Conservation (phyloP, 2,888 invertebrate genomes). For the Nomada ruficornis region DNA sequence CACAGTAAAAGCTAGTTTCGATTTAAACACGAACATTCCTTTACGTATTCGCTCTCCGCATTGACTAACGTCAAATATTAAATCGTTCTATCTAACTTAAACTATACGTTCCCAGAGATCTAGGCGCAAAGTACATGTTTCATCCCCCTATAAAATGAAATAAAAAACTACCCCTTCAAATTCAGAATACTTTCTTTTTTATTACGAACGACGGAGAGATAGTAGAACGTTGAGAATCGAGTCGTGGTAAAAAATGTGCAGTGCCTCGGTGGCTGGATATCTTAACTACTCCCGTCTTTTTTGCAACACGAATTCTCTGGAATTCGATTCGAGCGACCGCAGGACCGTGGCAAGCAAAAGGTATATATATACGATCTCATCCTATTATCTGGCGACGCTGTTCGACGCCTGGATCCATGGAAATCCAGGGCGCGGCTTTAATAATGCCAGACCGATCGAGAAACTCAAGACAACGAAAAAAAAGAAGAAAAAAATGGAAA, state of each 20-base stretch:
- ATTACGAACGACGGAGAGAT: neutral
- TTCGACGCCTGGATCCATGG: slow-evolving; percentile 46
- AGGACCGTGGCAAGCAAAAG: slow-evolving; percentile 24
- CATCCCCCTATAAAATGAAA: neutral
- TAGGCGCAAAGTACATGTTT: neutral
- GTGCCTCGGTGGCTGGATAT: neutral
- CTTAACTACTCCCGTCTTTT: neutral
- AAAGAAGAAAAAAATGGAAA: slow-evolving; percentile 6
- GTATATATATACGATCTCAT: slow-evolving; percentile 38
- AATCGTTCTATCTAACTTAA: too few species aligned
- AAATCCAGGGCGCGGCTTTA: slow-evolving; percentile 53
- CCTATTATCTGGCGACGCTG: slow-evolving; percentile 53
- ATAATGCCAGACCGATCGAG: slow-evolving; percentile 48
- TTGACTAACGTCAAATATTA: too few species aligned
- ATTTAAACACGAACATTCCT: too few species aligned
- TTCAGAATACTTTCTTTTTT: neutral
- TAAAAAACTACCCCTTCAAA: neutral
- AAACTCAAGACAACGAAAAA: slow-evolving; percentile 14
- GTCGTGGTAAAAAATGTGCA: neutral
- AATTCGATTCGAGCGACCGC: slow-evolving; percentile 53
- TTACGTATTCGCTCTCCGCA: too few species aligned
- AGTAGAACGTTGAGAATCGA: neutral
- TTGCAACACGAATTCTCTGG: slow-evolving; percentile 1
- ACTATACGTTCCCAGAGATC: too few species aligned
- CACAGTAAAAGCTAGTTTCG: too few species aligned